phyloP scores from a whole-genome alignment of 2,888 invertebrate genomes.

The Congeria kusceri region DNA sequence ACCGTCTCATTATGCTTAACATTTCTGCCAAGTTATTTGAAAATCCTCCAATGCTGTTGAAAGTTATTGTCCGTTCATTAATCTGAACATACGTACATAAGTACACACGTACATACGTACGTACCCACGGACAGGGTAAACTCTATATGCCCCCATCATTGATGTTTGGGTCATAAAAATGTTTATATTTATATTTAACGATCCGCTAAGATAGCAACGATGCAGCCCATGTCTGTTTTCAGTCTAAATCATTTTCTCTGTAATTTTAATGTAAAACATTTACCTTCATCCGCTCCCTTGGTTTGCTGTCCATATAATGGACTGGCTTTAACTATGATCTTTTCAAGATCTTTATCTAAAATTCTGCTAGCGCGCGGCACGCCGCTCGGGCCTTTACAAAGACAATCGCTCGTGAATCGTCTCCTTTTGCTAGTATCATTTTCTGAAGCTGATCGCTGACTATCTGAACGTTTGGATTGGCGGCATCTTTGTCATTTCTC shows the following conservation, averaged over 20 bases:
- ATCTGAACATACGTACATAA: no score
- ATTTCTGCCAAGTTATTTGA: no score
- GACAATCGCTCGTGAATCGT: constrained; percentile 66
- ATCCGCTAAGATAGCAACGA: no score
- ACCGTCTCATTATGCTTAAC: no score
- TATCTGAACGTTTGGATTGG: constrained; percentile 68
- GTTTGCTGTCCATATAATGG: constrained; percentile 51
- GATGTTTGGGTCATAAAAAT: no score
- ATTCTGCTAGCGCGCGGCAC: constrained; percentile 64
- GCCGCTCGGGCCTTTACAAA: constrained; percentile 75
- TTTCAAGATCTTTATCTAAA: constrained; percentile 49
- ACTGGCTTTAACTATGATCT: constrained; percentile 14
- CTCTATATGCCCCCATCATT: no score
- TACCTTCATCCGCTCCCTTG: constrained; percentile 55
- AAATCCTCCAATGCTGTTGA: no score
- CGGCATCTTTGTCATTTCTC: constrained; percentile 10
- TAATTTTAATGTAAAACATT: constrained; percentile 31
- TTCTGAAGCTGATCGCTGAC: constrained; percentile 56
- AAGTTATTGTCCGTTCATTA: no score
- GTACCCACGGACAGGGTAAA: no score
- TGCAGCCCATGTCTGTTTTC: no score
- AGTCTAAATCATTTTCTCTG: constrained; percentile 37
- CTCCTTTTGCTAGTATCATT: constrained; percentile 54
- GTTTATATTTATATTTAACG: no score
- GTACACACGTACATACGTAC: no score